Evolutionary conservation across 2,797 vertebrate genomes (phyloP).

Genomic region (Chromobotia macracanthus): DNA sequence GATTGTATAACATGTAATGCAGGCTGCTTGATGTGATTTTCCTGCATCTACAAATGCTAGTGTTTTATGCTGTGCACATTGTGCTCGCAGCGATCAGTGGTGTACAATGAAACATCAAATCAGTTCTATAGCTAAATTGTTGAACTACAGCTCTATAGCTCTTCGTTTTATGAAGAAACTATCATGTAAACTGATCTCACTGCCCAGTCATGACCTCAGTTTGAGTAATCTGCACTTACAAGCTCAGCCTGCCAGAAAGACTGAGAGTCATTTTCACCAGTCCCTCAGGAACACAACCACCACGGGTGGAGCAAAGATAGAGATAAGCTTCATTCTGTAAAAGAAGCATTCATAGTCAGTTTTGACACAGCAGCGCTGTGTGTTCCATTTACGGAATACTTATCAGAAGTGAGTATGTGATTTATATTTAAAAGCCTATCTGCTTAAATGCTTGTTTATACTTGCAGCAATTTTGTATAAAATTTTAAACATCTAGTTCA

Average conservation of each 20-base stretch:
- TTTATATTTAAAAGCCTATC: neutral
- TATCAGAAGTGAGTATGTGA: neutral
- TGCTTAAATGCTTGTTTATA: too few species aligned
- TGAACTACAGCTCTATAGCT: conserved; percentile 22
- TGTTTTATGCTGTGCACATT: neutral
- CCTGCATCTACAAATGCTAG: neutral
- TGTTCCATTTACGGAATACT: neutral
- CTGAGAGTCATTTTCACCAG: conserved; percentile 67
- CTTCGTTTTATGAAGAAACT: conserved; percentile 67
- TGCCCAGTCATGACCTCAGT: conserved; percentile 77
- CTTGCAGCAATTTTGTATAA: too few species aligned
- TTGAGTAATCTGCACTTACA: conserved; percentile 70
- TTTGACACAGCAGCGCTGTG: neutral
- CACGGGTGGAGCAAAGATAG: conserved; percentile 38
- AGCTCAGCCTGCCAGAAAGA: conserved; percentile 67
- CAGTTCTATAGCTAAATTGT: neutral
- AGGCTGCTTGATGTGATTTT: neutral
- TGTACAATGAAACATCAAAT: conserved; percentile 9
- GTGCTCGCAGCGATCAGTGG: conserved; percentile 1
- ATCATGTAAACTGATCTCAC: conserved; percentile 74
- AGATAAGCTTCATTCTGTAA: conserved; percentile 46
- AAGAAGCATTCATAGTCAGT: conserved; percentile 28
- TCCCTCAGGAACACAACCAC: conserved; percentile 53
- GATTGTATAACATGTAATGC: neutral
- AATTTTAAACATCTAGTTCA: too few species aligned